Percentiles rank a stretch among this genome's conserved stretches.
These are phyloP conservation scores for Hoplodrina ambigua DNA, from an alignment of 2,888 invertebrate genomes.

Conservation along the genomic window DNA sequence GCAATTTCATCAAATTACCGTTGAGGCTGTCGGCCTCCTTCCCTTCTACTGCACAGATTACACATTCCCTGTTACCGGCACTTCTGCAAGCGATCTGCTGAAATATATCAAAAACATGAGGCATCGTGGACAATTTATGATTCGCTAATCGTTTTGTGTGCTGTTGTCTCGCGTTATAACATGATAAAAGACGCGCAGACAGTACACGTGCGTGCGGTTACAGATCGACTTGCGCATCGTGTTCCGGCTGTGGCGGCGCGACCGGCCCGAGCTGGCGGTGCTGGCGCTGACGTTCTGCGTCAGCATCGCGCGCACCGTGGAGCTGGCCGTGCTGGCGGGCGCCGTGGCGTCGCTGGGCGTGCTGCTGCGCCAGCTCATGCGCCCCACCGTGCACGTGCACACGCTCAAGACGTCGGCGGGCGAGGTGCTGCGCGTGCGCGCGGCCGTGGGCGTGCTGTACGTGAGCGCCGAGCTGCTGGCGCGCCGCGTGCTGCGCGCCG, in stretches of 20 bases:
- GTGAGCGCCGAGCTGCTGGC: constrained; percentile 92
- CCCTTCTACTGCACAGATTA: no score
- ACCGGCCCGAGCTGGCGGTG: constrained; percentile 92
- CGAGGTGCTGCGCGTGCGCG: constrained; percentile 83
- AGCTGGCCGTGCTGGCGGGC: constrained; percentile 94
- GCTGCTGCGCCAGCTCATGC: constrained; percentile 92
- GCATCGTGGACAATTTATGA: no score
- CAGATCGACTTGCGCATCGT: constrained; percentile 90
- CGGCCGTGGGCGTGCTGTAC: constrained; percentile 93
- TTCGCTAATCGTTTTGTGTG: no score
- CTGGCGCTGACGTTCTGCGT: constrained; percentile 91
- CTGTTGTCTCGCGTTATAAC: no score
- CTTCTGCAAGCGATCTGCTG: no score
- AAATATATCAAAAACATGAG: no score
- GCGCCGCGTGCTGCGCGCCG: constrained; percentile 88
- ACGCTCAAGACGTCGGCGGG: constrained; percentile 68
- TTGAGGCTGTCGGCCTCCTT: no score
- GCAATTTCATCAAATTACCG: no score
- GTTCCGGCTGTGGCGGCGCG: constrained; percentile 88
- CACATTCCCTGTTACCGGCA: no score
- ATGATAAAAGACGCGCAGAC: no score
- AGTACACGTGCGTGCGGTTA: no score
- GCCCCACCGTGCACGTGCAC: constrained; percentile 86
- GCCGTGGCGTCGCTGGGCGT: constrained; percentile 91
- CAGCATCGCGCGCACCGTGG: constrained; percentile 93